Conservation (phyloP, 2,797 vertebrate species). For the Malacoctenus gilli region DNA sequence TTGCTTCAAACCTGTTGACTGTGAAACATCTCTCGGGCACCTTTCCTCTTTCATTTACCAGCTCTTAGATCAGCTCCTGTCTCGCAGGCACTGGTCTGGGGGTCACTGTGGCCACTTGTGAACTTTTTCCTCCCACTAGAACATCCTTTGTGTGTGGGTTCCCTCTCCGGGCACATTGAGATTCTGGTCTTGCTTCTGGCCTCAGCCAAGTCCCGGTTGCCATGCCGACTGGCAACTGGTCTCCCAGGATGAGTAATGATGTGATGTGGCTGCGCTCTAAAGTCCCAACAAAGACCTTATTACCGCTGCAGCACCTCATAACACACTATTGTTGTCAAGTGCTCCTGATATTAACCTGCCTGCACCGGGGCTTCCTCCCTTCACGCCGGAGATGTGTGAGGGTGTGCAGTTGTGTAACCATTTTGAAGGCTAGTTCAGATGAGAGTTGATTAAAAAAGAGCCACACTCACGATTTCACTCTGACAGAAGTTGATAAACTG, state of each 20-base stretch:
- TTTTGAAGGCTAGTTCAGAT: constrained; percentile 38
- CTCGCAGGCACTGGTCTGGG: constrained; percentile 33
- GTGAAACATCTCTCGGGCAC: neutral
- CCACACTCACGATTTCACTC: constrained; percentile 27
- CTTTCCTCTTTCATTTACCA: constrained; percentile 22
- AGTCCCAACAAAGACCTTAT: constrained; percentile 87
- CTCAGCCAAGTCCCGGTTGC: constrained; percentile 80
- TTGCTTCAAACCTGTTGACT: neutral
- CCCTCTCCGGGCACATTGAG: constrained; percentile 75
- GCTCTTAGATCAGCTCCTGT: constrained; percentile 45
- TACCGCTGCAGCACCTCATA: constrained; percentile 84
- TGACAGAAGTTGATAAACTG: constrained; percentile 13
- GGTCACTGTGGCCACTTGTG: constrained; percentile 71
- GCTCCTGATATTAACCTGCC: constrained; percentile 85
- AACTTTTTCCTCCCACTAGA: constrained; percentile 72
- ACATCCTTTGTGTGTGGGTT: constrained; percentile 71
- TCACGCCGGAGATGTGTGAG: constrained; percentile 49
- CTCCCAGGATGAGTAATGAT: constrained; percentile 87
- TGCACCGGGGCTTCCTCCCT: constrained; percentile 72
- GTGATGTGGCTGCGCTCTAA: constrained; percentile 82
- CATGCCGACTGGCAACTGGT: constrained; percentile 84
- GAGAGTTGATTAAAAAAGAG: constrained; percentile 50
- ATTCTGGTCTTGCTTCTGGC: constrained; percentile 84
- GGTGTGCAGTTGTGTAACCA: constrained; percentile 31
- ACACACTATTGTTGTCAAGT: constrained; percentile 85